Evolutionary conservation across 2,888 invertebrate genomes (phyloP).

Genomic region (Amiota communis): DNA sequence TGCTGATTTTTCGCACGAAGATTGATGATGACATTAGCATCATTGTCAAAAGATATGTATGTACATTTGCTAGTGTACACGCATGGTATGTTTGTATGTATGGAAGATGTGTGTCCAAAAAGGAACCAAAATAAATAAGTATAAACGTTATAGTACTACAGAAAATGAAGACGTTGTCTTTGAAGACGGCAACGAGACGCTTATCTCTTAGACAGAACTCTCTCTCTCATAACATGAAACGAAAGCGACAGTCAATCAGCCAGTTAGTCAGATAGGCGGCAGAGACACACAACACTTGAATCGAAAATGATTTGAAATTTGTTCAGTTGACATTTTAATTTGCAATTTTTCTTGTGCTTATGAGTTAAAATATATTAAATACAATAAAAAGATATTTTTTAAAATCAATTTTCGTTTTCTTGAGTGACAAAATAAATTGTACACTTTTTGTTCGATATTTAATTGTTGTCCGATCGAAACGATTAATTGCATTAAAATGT

Average conservation of each 20-base stretch:
- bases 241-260: conserved; percentile 36
- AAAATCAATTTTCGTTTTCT: conserved; percentile 54
- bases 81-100: too few relatives aligned
- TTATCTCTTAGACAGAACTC: neutral
- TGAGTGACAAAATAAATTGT: conserved; percentile 25
- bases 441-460: too few relatives aligned
- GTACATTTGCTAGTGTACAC: conserved; percentile 41
- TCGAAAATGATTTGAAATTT: conserved; percentile 65
- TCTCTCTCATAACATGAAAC: conserved; percentile 49
- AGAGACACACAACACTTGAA: conserved; percentile 31
- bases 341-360: conserved; percentile 58
- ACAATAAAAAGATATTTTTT: conserved; percentile 34
- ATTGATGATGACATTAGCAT: conserved; percentile 73
- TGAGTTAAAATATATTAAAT: conserved; percentile 18
- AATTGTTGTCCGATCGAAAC: conserved; percentile 37
- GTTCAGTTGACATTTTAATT: conserved; percentile 71
- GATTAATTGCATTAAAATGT: conserved; percentile 64
- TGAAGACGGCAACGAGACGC: neutral
- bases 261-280: too few relatives aligned
- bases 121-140: conserved; percentile 38
- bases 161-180: conserved; percentile 32
- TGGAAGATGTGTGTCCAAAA: neutral
- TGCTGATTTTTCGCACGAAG: conserved; percentile 58
- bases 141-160: conserved; percentile 37
- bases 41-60: conserved; percentile 60